A percentile compares a stretch with the other conserved stretches of the same genome.
phyloP scores from a whole-genome alignment of 1,140 invertebrate genomes.

The Pristionchus pacificus region DNA sequence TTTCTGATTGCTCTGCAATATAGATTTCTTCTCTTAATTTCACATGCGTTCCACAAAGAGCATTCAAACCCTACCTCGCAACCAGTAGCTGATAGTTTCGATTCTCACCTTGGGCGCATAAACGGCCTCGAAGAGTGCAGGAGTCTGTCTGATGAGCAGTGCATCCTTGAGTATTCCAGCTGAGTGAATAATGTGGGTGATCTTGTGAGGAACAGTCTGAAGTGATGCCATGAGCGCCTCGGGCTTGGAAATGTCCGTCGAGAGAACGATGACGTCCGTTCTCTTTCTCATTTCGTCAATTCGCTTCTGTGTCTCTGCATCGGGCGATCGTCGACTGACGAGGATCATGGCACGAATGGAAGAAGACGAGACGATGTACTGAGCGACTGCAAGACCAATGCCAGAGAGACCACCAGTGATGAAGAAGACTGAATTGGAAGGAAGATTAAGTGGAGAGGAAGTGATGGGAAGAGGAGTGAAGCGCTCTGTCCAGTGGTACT shows the following conservation, averaged over 20 bases:
- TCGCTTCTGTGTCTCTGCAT: background rate
- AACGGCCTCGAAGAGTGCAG: background rate
- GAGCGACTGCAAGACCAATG: conserved; percentile 28
- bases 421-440: conserved; percentile 1
- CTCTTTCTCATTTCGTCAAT: conserved; percentile 9
- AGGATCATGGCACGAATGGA: conserved; percentile 15
- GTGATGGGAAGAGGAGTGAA: too few relatives aligned
- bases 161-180: conserved; percentile 26
- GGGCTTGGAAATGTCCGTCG: conserved; percentile 20
- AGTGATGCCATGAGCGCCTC: conserved; percentile 11
- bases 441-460: too few relatives aligned
- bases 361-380: conserved; percentile 13
- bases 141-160: conserved; percentile 13
- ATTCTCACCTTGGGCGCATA: background rate
- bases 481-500: too few relatives aligned
- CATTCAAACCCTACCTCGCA: background rate
- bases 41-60: conserved; percentile 12
- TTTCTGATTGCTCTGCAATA: background rate
- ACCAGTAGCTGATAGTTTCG: too few relatives aligned
- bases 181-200: conserved; percentile 34
- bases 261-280: conserved; percentile 18
- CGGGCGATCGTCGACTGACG: conserved; percentile 24
- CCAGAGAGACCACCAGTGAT: conserved; percentile 34
- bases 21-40: conserved; percentile 7
- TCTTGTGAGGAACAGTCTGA: background rate